Base-by-base conservation (phyloP, 2,888 invertebrate genomes). In the Drosophila cracens region DNA sequence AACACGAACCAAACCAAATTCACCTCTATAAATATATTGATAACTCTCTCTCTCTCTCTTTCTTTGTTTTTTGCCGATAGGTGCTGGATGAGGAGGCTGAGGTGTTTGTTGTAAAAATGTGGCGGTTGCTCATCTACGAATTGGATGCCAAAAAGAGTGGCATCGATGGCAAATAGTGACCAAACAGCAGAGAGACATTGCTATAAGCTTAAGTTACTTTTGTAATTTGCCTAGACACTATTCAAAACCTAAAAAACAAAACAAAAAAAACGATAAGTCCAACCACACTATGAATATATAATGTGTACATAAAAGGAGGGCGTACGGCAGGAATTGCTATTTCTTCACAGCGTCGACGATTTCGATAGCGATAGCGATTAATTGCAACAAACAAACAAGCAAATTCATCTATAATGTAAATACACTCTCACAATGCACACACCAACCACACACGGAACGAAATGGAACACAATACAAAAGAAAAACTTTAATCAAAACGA, bases 41-140 rank as follows among this genome's bases (percentile, higher is more conserved):
- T 40, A 29, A 33, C 21, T 40, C 11, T 43, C 3, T 53, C 27
- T 62, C 56, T 53, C n/a, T 38, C 18, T n/a, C 56, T 53, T 18
- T 38, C 18, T 36, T n/a, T 18, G 13, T 56, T 18, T 51, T 25
- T 34, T 34, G 2, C 13, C 27, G 0, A 5, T 93, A 99, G 99
- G 99, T 99, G 83, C 95, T 99, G 91, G 99, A 99, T 93, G 99
- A 99, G 93, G 99, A 99, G 94, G 99, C 99, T 5, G 99, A 99
- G 94, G 99, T 99, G 83, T 99, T 99, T 94, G 99, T 99, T 89
- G 99, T 99, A 79, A 99, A 99, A 95, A 98, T 99, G 99, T 99
- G 99, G 99, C 95, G 99, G 85, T 95, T 99, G 91, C 95, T 99
- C 79, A 99, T 99, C 90, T 99, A 99, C 94, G 99, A 99, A 95